Evolutionary conservation across 2,113 vertebrate genomes (phyloP), one percentile per base, ranked within the genome.

Genomic region (Hippolais icterina): DNA sequence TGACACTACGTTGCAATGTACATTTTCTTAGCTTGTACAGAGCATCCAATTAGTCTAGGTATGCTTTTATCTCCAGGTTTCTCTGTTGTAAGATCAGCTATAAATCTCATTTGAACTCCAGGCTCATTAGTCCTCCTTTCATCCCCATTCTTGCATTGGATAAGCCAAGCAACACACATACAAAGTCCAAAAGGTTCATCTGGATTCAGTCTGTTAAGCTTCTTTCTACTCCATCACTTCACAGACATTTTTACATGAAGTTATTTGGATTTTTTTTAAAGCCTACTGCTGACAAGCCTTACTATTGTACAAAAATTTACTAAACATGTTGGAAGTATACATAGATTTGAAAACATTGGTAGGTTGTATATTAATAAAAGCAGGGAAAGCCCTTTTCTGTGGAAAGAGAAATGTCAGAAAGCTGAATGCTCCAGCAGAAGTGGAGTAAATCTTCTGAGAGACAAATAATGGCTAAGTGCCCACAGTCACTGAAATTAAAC

Each of bases 31-130:
- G 71, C 47, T 81, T 92, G 54, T 68, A 50, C 63, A 83, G 80
- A 83, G n/a, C 83, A 92, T 65, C 90, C 83, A 97, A 76, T 96
- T 94, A 97, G 72, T 61, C 41, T 70, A 87, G 82, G 56, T 86
- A 95, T 92, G 93, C 93, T 96, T 96, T 96, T 92, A 95, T 97
- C 81, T 96, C 44, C 72, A 87, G 46, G 20, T 93, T 94, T 76
- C 70, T 80, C 82, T 81, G 61, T 50, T 87, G 85, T 87, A 93
- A 86, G 83, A 93, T 93, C 85, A 83, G 59, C 63, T 87, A 87
- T 95, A 97, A 97, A 97, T 94, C 93, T 87, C 70, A 87, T 90
- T 95, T 95, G 50, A 77, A 84, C 80, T 90, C 57, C 64, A 94
- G 91, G 63, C 77, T 95, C 90, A 94, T 97, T 94, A 96, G 69